Base-by-base conservation (phyloP, 2,113 vertebrate genomes). In the Cochlearius cochlearius region DNA sequence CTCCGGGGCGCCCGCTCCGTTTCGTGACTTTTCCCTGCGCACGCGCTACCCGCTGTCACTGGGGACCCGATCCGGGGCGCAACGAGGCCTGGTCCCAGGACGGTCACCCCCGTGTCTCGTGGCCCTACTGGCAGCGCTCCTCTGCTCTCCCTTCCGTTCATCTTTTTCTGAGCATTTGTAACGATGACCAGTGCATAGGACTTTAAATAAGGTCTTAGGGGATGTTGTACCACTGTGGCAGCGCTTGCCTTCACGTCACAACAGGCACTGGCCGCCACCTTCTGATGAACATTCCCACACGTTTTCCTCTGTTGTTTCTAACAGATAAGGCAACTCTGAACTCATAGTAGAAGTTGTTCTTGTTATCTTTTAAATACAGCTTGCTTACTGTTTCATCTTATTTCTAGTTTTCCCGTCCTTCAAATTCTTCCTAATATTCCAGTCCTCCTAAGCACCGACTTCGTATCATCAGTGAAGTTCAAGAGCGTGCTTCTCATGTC, bases 121-220 rank as follows among this genome's bases (percentile, higher is more conserved):
- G 60, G 34, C 23, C 60, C 60, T 39, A 4, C 49, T 6, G 0
- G 43, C 53, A 55, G 55, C 49, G 13, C 36, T 34, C 27, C 56
- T 45, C 36, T 52, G 77, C 36, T 52, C 32, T 4, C 9, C 16
- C 52, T 68, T 21, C 55, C 32, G 17, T 18, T 39, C 38, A 5
- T 11, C 43, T 30, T 56, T 20, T 34, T 18, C 77, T 26, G 52
- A 62, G 30, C 34, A 4, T 15, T 19, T 10, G 17, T 22, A 34
- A 58, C 1, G 2, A 25, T 5, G 14, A 59, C 9, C 50, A 30
- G 36, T 1, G 11, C 23, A 12, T 1, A 21, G 13, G 5, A 20
- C 8, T 80, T 71, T 12, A 58, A 23, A 5, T 9, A 10, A 52
- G 27, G 12, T 22, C 41, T 20, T 23, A 16, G 0, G 2, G 34